Evolutionary conservation across 2,888 invertebrate genomes (phyloP).

Genomic region (Patella pellucida): DNA sequence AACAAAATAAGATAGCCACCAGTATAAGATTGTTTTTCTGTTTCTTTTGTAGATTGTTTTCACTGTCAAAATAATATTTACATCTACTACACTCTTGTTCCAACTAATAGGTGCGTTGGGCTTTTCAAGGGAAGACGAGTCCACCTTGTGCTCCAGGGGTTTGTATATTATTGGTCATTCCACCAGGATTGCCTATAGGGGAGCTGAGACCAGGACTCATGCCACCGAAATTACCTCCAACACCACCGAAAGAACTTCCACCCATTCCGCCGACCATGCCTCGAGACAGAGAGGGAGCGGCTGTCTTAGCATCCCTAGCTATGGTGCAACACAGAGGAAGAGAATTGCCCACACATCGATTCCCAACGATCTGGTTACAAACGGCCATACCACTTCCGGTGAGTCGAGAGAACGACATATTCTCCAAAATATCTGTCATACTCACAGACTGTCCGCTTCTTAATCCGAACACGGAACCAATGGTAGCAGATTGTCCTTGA

Average conservation of each 20-base stretch:
- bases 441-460: neutral
- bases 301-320: neutral
- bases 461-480: neutral
- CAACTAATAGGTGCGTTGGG: no score
- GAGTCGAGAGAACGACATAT: neutral
- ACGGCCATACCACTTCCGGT: conserved; percentile 3
- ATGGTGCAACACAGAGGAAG: neutral
- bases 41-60: no score
- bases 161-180: neutral
- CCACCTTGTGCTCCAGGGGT: no score
- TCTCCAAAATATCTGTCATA: neutral
- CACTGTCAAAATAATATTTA: no score
- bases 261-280: neutral
- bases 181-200: neutral
- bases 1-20: no score
- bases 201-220: neutral
- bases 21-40: no score
- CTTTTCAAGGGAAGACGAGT: no score
- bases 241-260: neutral
- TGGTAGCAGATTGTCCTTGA: neutral
- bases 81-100: no score
- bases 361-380: neutral
- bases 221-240: neutral
- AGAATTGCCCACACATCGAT: neutral
- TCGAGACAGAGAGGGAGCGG: neutral